Base-by-base conservation (phyloP, 2,797 vertebrate genomes). In the Syngnathus acus region DNA sequence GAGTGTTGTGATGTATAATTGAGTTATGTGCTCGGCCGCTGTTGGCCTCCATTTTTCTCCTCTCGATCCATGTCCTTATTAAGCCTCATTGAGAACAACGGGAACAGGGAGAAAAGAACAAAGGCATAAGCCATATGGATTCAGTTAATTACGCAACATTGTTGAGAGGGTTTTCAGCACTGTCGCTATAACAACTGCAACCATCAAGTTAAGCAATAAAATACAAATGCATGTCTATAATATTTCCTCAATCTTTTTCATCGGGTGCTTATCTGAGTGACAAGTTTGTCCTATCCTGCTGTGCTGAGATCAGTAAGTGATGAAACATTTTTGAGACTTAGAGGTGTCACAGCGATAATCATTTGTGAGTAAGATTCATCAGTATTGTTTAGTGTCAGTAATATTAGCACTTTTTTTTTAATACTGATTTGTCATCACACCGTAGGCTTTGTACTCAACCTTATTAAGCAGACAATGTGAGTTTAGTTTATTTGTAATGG, bases 1-100 rank as follows among this genome's bases (percentile, higher is more conserved):
- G 68, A 73, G 64, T 58, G 64, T 80, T 89, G 88, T 90, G 84
- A 89, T 90, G 83, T 87, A 83, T 89, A 89, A 89, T 88, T 89
- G 80, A 89, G 79, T 73, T 72, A 68, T 74, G 73, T 66, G 62
- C 72, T 69, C 48, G 26, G 65, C 71, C 39, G 58, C 68, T 72
- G 55, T 66, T 73, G 66, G 71, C 19, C 50, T 63, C 32, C 21
- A 68, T 69, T 71, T 62, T 68, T 64, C 43, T 43, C 62, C 62
- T 68, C 65, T 60, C 32, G 32, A 59, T 55, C 51, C 66, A 70
- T 54, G 53, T 62, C 47, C 73, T 62, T 64, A 7, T 50, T 32
- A 66, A 9, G 8, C 57, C 65, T 68, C 76, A 73, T 70, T 32
- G 64, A 59, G 57, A 40, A 59, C 16, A 23, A 42, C n/a, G n/a